phyloP scores from a whole-genome alignment of 2,888 invertebrate genomes.

The Chymomyza caudatula region DNA sequence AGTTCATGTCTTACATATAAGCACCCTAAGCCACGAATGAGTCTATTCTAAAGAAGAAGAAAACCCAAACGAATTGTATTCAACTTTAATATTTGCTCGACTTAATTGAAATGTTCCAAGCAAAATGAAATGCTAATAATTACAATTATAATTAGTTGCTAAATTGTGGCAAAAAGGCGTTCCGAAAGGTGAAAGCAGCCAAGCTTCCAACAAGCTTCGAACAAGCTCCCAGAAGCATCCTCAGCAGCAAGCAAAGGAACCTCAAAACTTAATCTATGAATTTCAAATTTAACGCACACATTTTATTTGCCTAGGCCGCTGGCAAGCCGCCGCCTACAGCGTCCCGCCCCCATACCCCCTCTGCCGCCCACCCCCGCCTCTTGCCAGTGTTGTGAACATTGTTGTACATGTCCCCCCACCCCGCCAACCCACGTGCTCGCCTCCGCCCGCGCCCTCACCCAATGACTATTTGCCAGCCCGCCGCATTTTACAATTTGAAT shows the following conservation, averaged over 20 bases:
- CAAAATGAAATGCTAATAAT: constrained; percentile 46
- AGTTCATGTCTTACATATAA: background rate
- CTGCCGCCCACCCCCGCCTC: too few relatives aligned
- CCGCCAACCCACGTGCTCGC: background rate
- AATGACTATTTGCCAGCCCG: too few relatives aligned
- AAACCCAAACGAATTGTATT: background rate
- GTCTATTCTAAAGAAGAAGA: too few relatives aligned
- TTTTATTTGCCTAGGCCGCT: constrained; percentile 8
- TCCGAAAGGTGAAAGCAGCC: background rate
- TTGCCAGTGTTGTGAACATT: constrained; percentile 11
- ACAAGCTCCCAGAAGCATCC: constrained; percentile 10
- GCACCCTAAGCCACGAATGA: too few relatives aligned
- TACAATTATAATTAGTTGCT: constrained; percentile 29
- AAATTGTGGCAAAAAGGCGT: background rate
- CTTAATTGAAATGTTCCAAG: constrained; percentile 45
- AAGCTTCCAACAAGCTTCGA: background rate
- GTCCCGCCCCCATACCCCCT: background rate
- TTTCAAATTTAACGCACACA: constrained; percentile 45
- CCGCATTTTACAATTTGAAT: constrained; percentile 52
- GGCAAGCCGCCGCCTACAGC: background rate
- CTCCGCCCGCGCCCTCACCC: background rate
- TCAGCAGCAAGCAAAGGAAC: constrained; percentile 9
- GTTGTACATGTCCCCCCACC: constrained; percentile 9
- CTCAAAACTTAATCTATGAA: constrained; percentile 46
- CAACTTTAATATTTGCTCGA: background rate